Conservation (phyloP, 2,888 invertebrate genomes). For the Linyphia triangularis region DNA sequence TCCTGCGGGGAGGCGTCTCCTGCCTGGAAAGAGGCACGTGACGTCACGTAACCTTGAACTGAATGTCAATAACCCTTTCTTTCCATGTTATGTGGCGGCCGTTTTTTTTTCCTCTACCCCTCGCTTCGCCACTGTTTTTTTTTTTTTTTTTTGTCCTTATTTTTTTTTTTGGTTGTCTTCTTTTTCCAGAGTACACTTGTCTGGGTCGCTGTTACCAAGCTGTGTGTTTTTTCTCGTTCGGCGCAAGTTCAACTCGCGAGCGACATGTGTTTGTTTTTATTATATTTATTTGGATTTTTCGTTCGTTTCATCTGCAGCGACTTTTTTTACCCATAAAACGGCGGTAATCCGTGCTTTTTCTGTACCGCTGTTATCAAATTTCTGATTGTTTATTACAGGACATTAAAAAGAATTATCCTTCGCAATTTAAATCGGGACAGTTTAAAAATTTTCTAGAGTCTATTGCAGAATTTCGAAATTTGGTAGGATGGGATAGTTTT, state of each 20-base stretch:
- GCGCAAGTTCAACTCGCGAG: constrained; percentile 27
- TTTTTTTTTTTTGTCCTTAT: constrained; percentile 10
- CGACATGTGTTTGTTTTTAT: constrained; percentile 32
- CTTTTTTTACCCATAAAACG: too few relatives aligned
- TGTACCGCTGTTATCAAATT: too few relatives aligned
- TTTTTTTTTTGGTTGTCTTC: constrained; percentile 27
- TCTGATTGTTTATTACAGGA: too few relatives aligned
- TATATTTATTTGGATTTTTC: neutral
- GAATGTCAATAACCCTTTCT: constrained; percentile 74
- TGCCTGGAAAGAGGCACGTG: constrained; percentile 46
- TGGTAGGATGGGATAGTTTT: too few relatives aligned
- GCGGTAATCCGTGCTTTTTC: too few relatives aligned
- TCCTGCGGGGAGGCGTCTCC: constrained; percentile 61
- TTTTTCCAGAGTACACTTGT: constrained; percentile 45
- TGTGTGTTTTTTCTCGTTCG: constrained; percentile 10
- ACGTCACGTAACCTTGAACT: constrained; percentile 73
- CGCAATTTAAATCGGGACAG: too few relatives aligned
- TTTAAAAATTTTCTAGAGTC: too few relatives aligned
- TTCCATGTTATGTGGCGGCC: constrained; percentile 55
- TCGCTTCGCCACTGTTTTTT: constrained; percentile 3
- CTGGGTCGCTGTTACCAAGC: constrained; percentile 58
- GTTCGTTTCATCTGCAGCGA: too few relatives aligned
- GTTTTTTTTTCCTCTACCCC: constrained; percentile 47
- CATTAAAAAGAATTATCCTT: too few relatives aligned
- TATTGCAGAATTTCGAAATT: too few relatives aligned